Evolutionary conservation across 1,140 invertebrate genomes (phyloP).

Genomic region (Piezodorus guildinii): DNA sequence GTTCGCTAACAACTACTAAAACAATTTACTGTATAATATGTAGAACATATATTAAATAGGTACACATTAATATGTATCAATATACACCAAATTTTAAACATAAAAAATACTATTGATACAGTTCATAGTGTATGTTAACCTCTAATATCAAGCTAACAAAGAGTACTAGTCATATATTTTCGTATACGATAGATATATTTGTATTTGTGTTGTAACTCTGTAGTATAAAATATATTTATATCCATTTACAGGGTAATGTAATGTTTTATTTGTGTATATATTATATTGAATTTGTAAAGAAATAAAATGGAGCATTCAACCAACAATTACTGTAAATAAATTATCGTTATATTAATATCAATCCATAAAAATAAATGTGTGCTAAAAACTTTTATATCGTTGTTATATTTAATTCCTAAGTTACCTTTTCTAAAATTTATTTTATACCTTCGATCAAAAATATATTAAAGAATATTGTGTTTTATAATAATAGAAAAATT

Average conservation of each 20-base stretch:
- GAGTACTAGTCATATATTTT: constrained; percentile 11
- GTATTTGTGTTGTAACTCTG: constrained; percentile 11
- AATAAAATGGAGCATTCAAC: constrained; percentile 8
- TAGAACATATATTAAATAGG: too few relatives aligned
- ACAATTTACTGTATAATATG: too few relatives aligned
- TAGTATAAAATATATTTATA: constrained; percentile 9
- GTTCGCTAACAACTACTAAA: too few relatives aligned
- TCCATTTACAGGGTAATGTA: constrained; percentile 13
- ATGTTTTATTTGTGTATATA: constrained; percentile 12
- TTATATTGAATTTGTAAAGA: constrained; percentile 3
- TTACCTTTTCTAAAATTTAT: too few relatives aligned
- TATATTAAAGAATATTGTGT: too few relatives aligned
- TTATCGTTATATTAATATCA: constrained; percentile 1
- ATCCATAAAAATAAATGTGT: constrained; percentile 11
- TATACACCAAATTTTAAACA: neutral
- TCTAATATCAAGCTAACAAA: neutral
- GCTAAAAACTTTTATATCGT: neutral
- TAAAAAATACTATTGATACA: neutral
- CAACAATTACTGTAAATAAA: constrained; percentile 5
- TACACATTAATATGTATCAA: too few relatives aligned
- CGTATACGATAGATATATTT: constrained; percentile 15
- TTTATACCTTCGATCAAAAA: too few relatives aligned
- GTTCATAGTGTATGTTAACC: constrained; percentile 9
- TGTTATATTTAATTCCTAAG: too few relatives aligned
- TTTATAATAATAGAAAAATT: too few relatives aligned